A percentile compares a stretch with the other conserved stretches of the same genome.
Conservation (phyloP, 1,140 invertebrate species). For the Cydia fagiglandana region DNA sequence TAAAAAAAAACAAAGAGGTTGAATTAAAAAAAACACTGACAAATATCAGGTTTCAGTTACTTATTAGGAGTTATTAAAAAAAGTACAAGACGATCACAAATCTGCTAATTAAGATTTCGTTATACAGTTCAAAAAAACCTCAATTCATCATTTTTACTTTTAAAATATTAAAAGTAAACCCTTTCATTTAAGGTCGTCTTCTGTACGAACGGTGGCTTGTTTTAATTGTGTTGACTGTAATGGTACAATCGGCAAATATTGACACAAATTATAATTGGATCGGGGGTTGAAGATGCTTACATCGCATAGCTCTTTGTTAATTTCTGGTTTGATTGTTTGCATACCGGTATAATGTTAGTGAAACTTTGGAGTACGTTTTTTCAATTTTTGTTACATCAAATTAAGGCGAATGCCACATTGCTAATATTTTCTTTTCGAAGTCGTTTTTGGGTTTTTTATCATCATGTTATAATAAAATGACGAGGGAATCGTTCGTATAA, state of each 20-base stretch:
- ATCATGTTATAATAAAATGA: no score
- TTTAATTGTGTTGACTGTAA: slow-evolving; percentile 28
- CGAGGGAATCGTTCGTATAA: no score
- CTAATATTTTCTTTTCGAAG: no score
- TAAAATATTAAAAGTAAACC: slow-evolving; percentile 15
- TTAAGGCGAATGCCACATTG: no score
- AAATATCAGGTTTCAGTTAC: neutral
- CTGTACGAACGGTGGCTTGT: neutral
- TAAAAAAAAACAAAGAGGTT: neutral
- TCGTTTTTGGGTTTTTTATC: no score
- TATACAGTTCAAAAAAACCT: neutral
- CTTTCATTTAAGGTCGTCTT: slow-evolving; percentile 33
- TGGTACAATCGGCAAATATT: slow-evolving; percentile 52
- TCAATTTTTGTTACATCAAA: neutral
- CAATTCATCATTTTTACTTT: slow-evolving; percentile 8
- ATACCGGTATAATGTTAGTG: neutral
- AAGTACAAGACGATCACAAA: neutral
- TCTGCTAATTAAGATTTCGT: slow-evolving; percentile 9
- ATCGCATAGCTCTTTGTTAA: slow-evolving; percentile 40
- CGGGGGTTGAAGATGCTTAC: slow-evolving; percentile 40
- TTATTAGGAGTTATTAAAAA: neutral
- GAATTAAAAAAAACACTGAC: neutral
- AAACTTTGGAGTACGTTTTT: neutral
- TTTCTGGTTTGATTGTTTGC: slow-evolving; percentile 34
- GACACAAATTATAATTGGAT: slow-evolving; percentile 61